Percentiles rank a stretch among this genome's conserved stretches.
Conservation (phyloP, 2,888 invertebrate genomes). For the Callosobruchus maculatus region DNA sequence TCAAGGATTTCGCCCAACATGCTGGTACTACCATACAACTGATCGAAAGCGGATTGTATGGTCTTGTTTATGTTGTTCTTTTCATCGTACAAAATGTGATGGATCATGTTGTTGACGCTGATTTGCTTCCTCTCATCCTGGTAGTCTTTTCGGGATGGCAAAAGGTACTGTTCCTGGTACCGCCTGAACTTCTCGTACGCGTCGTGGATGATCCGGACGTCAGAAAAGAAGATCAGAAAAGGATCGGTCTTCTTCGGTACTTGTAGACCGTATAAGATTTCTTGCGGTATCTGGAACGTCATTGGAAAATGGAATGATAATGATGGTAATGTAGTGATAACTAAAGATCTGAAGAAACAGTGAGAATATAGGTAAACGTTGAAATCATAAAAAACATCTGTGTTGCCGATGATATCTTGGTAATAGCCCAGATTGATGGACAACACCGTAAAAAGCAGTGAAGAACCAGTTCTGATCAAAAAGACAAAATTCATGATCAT, state of each 20-base stretch:
- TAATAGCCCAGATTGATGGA: too few species aligned
- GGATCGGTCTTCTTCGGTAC: slow-evolving; percentile 17
- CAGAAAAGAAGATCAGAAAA: slow-evolving; percentile 23
- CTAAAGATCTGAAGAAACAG: too few species aligned
- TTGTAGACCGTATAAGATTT: slow-evolving; percentile 22
- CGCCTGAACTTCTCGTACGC: slow-evolving; percentile 27
- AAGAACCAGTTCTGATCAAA: too few species aligned
- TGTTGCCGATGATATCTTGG: too few species aligned
- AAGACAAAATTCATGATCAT: too few species aligned
- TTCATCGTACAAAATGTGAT: slow-evolving; percentile 23
- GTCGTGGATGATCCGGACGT: slow-evolving; percentile 21
- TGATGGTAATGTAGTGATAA: neutral
- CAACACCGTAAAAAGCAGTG: too few species aligned
- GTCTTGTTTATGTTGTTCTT: slow-evolving; percentile 25
- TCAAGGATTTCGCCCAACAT: slow-evolving; percentile 19
- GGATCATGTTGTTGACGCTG: slow-evolving; percentile 16
- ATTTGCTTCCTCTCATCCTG: slow-evolving; percentile 9
- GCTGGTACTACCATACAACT: slow-evolving; percentile 14
- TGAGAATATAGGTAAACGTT: too few species aligned
- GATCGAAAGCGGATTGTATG: slow-evolving; percentile 16
- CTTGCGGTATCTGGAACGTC: slow-evolving; percentile 24
- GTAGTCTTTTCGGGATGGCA: slow-evolving; percentile 8
- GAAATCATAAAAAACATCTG: too few species aligned
- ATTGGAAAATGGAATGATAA: neutral
- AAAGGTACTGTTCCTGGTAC: slow-evolving; percentile 13